A percentile compares a stretch with the other conserved stretches of the same genome.
Conservation (phyloP, 2,797 vertebrate genomes). For the Pangasius djambal region DNA sequence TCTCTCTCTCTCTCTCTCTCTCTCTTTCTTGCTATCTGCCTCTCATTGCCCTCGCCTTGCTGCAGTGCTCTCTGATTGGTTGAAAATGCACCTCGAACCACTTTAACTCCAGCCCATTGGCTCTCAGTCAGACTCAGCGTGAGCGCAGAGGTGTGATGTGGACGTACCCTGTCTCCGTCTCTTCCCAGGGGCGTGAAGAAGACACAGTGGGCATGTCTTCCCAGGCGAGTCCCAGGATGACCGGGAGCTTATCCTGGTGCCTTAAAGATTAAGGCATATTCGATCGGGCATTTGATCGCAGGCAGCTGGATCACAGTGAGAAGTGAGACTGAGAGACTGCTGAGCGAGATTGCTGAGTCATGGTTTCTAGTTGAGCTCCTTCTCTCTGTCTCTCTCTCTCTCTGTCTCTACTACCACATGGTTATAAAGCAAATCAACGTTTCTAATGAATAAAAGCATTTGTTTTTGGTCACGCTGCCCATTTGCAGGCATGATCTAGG, state of each 20-base stretch:
- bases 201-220: conserved; percentile 38
- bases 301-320: conserved; percentile 40
- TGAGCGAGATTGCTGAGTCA: conserved; percentile 56
- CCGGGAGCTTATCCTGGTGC: conserved; percentile 47
- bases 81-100: conserved; percentile 67
- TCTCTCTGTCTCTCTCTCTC: conserved; percentile 37
- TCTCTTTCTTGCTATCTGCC: conserved; percentile 2
- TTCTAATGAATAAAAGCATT: background rate
- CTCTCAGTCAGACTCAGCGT: conserved; percentile 54
- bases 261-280: conserved; percentile 52
- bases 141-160: conserved; percentile 64
- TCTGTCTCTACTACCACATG: conserved; percentile 33
- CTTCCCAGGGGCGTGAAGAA: conserved; percentile 13
- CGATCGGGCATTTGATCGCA: conserved; percentile 44
- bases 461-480: background rate
- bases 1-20: conserved; percentile 20
- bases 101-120: conserved; percentile 69
- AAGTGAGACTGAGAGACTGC: conserved; percentile 46
- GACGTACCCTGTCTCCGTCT: conserved; percentile 56
- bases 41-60: conserved; percentile 68
- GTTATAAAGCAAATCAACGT: background rate
- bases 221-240: conserved; percentile 44
- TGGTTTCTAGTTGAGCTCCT: conserved; percentile 29
- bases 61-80: conserved; percentile 75
- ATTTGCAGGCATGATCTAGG: background rate